Evolutionary conservation across 1,140 invertebrate species (phyloP), one percentile per base, ranked within the genome.

Genomic region (Apolygus lucorum): DNA sequence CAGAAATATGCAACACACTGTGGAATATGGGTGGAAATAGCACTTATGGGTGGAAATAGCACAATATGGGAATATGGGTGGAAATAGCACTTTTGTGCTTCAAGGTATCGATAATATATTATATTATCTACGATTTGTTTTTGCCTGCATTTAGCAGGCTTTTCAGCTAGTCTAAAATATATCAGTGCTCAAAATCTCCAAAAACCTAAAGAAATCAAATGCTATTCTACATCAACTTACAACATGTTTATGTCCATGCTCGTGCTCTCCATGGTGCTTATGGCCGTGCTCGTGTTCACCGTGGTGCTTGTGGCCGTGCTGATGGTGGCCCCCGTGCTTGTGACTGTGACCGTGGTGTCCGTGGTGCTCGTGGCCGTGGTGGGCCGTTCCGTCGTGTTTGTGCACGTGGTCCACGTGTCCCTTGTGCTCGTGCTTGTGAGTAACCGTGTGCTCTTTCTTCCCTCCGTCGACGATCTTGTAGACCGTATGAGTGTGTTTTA

Each of bases 401-500:
- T 72, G 71, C 17, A 28, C 29, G 52, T 70, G 68, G 14, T 34
- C 66, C 11, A 64, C 52, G 24, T 73, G 72, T 1, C 69, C 72
- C n/a, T n/a, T 34, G 52, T 73, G 72, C 22, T 52, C 67, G 26
- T 68, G 67, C 25, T 68, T 68, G 29, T 69, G 68, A 24, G 26
- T 54, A 26, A 70, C 69, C 1, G 67, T 68, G 42, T 52, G 67
- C 24, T 68, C 70, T 13, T 70, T 68, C 59, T 73, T 73, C 2
- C 52, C 62, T 11, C 28, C 29, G n/a, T 49, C 49, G 8, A 86
- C 79, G 0, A 85, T 82, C 73, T 85, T 86, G 74, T 83, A 85
- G 11, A 87, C 79, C 0, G 85, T 86, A 74, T 86, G 85, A 0
- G 83, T 85, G 72, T 87, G 85, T 71, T 86, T 86, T 63, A 86